These are phyloP conservation scores for Podabrus alpinus DNA, from an alignment of 2,888 invertebrate species.

Conservation along the genomic window DNA sequence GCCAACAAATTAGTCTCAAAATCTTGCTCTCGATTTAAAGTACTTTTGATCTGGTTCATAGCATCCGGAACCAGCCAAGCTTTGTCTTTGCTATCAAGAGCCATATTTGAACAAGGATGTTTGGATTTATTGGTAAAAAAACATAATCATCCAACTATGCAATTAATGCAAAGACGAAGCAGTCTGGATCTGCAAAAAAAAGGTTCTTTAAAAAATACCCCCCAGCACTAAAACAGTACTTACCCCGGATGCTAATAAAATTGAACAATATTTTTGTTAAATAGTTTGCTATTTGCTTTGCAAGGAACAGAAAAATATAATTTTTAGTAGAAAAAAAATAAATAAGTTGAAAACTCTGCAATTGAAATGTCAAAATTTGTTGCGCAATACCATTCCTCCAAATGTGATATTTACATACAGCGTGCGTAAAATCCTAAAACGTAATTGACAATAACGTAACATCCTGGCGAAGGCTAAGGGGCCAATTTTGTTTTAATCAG, in stretches of 20 bases:
- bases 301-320: background rate
- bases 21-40: slow-evolving; percentile 44
- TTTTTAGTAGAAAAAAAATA: background rate
- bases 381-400: background rate
- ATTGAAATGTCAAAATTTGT: background rate
- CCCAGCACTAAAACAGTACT: background rate
- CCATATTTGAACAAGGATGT: slow-evolving; percentile 36
- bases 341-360: background rate
- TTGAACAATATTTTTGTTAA: background rate
- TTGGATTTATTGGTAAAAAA: slow-evolving; percentile 15
- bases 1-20: slow-evolving; percentile 43
- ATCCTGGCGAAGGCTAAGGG: too few relatives aligned
- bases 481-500: background rate
- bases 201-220: background rate
- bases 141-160: slow-evolving; percentile 27
- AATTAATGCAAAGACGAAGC: slow-evolving; percentile 38
- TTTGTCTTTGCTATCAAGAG: slow-evolving; percentile 50
- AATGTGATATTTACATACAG: background rate
- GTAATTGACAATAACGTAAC: background rate
- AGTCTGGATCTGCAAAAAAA: slow-evolving; percentile 32
- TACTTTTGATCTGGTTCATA: slow-evolving; percentile 48
- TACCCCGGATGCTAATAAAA: background rate
- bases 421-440: too few relatives aligned
- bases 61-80: slow-evolving; percentile 54
- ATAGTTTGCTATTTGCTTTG: background rate